Base-by-base conservation (phyloP, 2,888 invertebrate genomes). In the Cataglyphis rosenhaueri region DNA sequence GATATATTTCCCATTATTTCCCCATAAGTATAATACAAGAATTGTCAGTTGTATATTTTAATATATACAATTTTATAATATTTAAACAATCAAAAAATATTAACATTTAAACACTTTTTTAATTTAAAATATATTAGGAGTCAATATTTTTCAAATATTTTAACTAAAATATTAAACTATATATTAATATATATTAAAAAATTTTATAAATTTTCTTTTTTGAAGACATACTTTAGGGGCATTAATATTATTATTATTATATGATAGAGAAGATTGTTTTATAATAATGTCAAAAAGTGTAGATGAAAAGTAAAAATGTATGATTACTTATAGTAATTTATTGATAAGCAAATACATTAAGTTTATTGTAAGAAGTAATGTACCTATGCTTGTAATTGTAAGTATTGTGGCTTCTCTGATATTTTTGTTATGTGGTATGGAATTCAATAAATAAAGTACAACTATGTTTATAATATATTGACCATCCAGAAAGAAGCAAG, bases 401-500 rank as follows among this genome's bases (percentile, higher is more conserved):
- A 97, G 95, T 70, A 97, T 96, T 92, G 97, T 95, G 55, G 96
- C 95, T 93, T 95, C 96, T 92, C 96, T 96, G 93, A 94, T 95
- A 92, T 95, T 95, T 93, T 95, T 96, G 94, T 94, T 96, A 92
- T 95, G 94, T 84, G 95, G 93, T 81, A 92, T 93, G 41, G 95
- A 94, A 64, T 95, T 94, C 79, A 96, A 93, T 86, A 96, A 94
- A 87, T 96, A 95, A 93, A 96, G 96, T 84, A 96, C 96, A 71
- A 98, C 94, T 85, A 96, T 96, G 91, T 96, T 96, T 65, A 97
- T 96, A 90, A 99, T 98, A 94, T 97, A 97, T 93, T 99, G 98
- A 0, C 99, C 99, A 94, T 99, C 99, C 93, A 99, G 97, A 85
- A 97, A 98, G 93, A 98, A 97, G 94, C 99, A 98, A 0, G 99